Evolutionary conservation across 2,888 invertebrate genomes (phyloP).

Genomic region (Pyrrhia umbra): DNA sequence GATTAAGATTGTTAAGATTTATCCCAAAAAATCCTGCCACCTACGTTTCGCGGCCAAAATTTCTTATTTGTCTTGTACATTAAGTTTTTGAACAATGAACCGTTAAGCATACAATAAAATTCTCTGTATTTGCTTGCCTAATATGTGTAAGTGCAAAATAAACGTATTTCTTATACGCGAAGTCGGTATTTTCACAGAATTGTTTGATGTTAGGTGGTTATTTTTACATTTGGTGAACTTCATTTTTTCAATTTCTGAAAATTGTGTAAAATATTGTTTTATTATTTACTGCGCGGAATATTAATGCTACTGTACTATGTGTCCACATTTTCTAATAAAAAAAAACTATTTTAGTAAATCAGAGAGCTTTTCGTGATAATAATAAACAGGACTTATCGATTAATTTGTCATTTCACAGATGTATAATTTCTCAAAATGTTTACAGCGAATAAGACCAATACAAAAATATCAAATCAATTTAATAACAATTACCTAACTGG

Average conservation of each 20-base stretch:
- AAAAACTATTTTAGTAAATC: too few relatives aligned
- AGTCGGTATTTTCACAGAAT: constrained; percentile 35
- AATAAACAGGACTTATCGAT: background rate
- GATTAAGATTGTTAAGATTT: constrained; percentile 56
- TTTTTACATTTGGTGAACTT: constrained; percentile 5
- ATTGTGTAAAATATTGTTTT: too few relatives aligned
- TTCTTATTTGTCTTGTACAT: constrained; percentile 82
- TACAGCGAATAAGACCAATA: too few relatives aligned
- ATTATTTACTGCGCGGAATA: too few relatives aligned
- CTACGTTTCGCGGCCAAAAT: constrained; percentile 79
- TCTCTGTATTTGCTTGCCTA: constrained; percentile 54
- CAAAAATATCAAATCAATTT: background rate
- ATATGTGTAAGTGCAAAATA: constrained; percentile 47
- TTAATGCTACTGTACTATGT: too few relatives aligned
- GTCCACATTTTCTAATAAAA: too few relatives aligned
- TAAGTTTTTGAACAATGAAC: constrained; percentile 81
- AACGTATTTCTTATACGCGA: constrained; percentile 21
- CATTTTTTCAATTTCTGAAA: too few relatives aligned
- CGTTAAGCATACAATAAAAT: constrained; percentile 80
- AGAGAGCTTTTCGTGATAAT: background rate
- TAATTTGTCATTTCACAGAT: background rate
- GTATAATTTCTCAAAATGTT: too few relatives aligned
- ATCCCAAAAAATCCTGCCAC: constrained; percentile 74
- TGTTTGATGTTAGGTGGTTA: constrained; percentile 10
- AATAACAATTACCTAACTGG: background rate